A percentile compares a stretch with the other conserved stretches of the same genome.
These are phyloP conservation scores for Diabrotica virgifera DNA, from an alignment of 1,140 invertebrate species.

Conservation along the genomic window DNA sequence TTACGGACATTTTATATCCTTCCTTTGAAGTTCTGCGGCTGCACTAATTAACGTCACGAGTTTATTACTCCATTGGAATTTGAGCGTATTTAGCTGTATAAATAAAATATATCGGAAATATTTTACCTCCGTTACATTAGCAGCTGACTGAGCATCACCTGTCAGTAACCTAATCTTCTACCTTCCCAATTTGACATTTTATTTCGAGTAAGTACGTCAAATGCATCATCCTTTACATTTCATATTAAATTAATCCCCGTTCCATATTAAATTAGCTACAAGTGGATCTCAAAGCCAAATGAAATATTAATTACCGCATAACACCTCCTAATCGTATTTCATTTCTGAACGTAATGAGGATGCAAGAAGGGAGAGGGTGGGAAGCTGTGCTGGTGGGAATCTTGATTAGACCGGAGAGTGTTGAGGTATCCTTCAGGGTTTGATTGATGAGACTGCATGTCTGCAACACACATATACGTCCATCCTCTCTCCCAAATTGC, in stretches of 20 bases:
- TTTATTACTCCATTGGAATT: too few relatives aligned
- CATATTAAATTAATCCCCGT: neutral
- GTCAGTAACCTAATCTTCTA: too few relatives aligned
- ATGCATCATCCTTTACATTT: neutral
- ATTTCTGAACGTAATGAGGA: conserved; percentile 7
- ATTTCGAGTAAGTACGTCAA: neutral
- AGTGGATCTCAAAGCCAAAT: conserved; percentile 4
- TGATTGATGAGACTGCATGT: conserved; percentile 38
- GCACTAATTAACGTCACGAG: too few relatives aligned
- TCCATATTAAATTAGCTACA: neutral
- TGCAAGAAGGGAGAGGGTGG: conserved; percentile 1
- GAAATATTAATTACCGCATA: conserved; percentile 11
- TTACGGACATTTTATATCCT: too few relatives aligned
- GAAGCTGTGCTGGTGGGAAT: conserved; percentile 4
- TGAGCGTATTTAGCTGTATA: too few relatives aligned
- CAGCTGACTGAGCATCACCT: too few relatives aligned
- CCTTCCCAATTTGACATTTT: neutral
- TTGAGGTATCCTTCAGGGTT: conserved; percentile 32
- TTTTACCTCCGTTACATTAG: too few relatives aligned
- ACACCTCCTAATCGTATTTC: conserved; percentile 2
- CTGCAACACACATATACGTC: conserved; percentile 27
- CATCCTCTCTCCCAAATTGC: conserved; percentile 30
- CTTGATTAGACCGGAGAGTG: conserved; percentile 31
- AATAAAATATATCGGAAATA: too few relatives aligned
- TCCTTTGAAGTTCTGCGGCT: too few relatives aligned